Percentiles rank a stretch among this genome's conserved stretches.
Conservation (phyloP, 2,797 vertebrate genomes). For the Hafferia zeledoni region DNA sequence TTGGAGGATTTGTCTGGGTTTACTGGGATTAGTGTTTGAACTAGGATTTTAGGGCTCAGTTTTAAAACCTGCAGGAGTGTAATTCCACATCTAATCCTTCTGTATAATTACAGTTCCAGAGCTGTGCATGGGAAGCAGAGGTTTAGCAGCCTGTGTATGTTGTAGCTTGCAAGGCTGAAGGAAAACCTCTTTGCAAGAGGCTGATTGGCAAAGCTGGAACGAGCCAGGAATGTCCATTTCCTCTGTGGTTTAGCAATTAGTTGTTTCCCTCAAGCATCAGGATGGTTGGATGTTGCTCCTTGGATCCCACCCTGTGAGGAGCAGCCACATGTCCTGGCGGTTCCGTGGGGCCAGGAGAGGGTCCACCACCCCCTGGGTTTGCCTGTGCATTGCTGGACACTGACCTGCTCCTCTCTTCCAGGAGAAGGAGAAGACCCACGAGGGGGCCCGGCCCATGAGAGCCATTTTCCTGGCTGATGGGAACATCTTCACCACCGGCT, state of each 20-base stretch:
- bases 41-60: slow-evolving; percentile 18
- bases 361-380: neutral
- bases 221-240: neutral
- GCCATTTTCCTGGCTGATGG: slow-evolving; percentile 94
- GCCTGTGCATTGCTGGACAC: neutral
- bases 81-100: slow-evolving; percentile 53
- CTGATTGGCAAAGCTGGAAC: neutral
- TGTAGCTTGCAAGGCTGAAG: neutral
- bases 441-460: slow-evolving; percentile 93
- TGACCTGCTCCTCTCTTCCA: slow-evolving; percentile 52
- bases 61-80: slow-evolving; percentile 47
- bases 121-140: neutral
- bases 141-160: neutral
- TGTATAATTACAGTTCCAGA: slow-evolving; percentile 18
- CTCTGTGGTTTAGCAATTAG: fast-evolving
- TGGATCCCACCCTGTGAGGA: fast-evolving
- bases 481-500: slow-evolving; percentile 96
- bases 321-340: fast-evolving
- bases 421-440: slow-evolving; percentile 96
- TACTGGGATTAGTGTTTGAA: slow-evolving; percentile 46
- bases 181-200: neutral
- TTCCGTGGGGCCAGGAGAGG: neutral
- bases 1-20: slow-evolving; percentile 44
- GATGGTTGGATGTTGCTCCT: neutral
- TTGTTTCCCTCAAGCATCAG: neutral